phyloP scores from a whole-genome alignment of 2,113 vertebrate species.

The Heterocephalus glaber region DNA sequence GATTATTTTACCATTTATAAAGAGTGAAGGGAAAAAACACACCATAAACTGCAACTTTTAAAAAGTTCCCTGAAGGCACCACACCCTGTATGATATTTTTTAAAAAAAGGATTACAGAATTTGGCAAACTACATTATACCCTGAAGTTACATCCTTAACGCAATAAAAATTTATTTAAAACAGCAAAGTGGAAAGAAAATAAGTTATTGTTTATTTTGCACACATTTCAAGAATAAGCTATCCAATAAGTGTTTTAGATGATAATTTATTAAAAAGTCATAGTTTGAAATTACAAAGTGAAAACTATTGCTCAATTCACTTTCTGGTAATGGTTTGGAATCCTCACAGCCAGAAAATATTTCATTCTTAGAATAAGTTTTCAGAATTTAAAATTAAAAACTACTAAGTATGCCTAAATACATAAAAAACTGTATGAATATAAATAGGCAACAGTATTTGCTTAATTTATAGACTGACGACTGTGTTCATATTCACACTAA shows the following conservation, averaged over 20 bases:
- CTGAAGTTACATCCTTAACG: constrained; percentile 64
- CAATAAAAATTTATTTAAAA: constrained; percentile 64
- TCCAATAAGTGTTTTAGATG: constrained; percentile 45
- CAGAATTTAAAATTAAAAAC: constrained; percentile 17
- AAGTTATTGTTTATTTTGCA: constrained; percentile 66
- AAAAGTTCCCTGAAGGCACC: constrained; percentile 64
- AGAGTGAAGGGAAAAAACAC: constrained; percentile 9
- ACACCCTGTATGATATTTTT: constrained; percentile 74
- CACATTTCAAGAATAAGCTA: constrained; percentile 55
- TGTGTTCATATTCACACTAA: neutral
- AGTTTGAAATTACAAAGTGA: constrained; percentile 53
- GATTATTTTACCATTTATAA: constrained; percentile 17
- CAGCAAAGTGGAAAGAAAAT: constrained; percentile 68
- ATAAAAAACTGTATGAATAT: constrained; percentile 1
- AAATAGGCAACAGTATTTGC: neutral
- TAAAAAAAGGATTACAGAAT: constrained; percentile 66
- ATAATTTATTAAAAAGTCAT: constrained; percentile 62
- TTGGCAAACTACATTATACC: constrained; percentile 66
- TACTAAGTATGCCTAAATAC: constrained; percentile 2
- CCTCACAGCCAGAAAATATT: constrained; percentile 50
- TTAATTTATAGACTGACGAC: neutral
- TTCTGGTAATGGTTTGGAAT: constrained; percentile 60
- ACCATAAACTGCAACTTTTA: constrained; percentile 54
- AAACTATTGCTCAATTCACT: constrained; percentile 67
- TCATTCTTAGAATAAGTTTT: constrained; percentile 54